phyloP scores from a whole-genome alignment of 2,888 invertebrate genomes.

The Clistopyga incitator region DNA sequence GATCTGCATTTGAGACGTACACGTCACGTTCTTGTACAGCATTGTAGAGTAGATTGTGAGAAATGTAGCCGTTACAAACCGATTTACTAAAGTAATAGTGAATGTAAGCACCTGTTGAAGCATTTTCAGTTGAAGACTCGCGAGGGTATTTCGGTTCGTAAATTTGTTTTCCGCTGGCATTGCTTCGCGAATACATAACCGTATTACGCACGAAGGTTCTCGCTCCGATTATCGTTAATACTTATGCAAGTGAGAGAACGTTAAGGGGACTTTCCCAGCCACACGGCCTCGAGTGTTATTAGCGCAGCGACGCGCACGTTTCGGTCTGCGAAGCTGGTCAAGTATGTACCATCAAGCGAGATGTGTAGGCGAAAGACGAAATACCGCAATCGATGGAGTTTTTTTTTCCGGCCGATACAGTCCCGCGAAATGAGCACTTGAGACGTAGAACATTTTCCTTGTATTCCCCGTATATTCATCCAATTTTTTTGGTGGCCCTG shows the following conservation, averaged over 20 bases:
- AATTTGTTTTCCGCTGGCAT: not conserved
- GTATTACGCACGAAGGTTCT: constrained; percentile 3
- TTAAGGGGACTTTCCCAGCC: constrained; percentile 32
- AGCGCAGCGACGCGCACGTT: not conserved
- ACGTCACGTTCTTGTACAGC: constrained; percentile 13
- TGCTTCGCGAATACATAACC: not conserved
- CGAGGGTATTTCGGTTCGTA: not conserved
- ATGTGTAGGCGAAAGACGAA: constrained; percentile 31
- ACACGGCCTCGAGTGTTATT: constrained; percentile 20
- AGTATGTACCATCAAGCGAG: constrained; percentile 27
- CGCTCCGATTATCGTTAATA: constrained; percentile 23
- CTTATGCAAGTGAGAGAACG: constrained; percentile 17
- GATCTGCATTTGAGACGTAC: constrained; percentile 13
- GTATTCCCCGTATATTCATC: not conserved
- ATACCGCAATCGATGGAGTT: constrained; percentile 26
- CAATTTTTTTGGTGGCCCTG: not conserved
- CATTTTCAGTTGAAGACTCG: constrained; percentile 3
- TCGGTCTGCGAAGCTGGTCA: constrained; percentile 13
- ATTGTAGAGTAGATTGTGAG: not conserved
- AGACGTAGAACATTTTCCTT: not conserved
- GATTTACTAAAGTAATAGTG: not conserved
- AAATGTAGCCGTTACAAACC: not conserved
- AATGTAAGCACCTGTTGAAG: constrained; percentile 19
- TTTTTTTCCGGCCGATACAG: not conserved
- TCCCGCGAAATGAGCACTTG: not conserved